phyloP scores from a whole-genome alignment of 1,140 invertebrate genomes.

The Euborellia annulipes region DNA sequence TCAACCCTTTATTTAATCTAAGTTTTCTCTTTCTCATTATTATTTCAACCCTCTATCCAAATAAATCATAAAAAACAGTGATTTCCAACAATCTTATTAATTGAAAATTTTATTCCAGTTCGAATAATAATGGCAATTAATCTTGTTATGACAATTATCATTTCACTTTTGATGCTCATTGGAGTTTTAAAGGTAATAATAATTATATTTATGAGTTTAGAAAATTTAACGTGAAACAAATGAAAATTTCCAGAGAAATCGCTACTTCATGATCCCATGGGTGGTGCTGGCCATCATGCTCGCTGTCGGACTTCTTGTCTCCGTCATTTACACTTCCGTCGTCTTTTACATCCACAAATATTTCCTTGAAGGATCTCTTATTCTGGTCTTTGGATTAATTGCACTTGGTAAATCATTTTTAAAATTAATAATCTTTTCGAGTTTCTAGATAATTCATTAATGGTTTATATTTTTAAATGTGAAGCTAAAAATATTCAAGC shows the following conservation, averaged over 20 bases:
- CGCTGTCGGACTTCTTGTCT: slow-evolving; percentile 51
- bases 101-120: slow-evolving; percentile 40
- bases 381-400: slow-evolving; percentile 43
- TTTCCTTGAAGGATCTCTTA: slow-evolving; percentile 36
- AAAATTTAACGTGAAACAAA: too few species aligned
- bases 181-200: slow-evolving; percentile 49
- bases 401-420: slow-evolving; percentile 33
- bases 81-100: too few species aligned
- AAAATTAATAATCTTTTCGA: too few species aligned
- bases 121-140: slow-evolving; percentile 64
- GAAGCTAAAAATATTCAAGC: too few species aligned
- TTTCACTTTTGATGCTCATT: slow-evolving; percentile 54
- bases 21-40: too few species aligned
- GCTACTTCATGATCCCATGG: slow-evolving; percentile 66
- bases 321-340: slow-evolving; percentile 56
- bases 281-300: slow-evolving; percentile 60
- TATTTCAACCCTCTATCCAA: too few species aligned
- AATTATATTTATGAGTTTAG: slow-evolving; percentile 1
- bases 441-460: too few species aligned
- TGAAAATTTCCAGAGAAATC: slow-evolving; percentile 43
- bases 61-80: too few species aligned
- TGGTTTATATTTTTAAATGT: too few species aligned
- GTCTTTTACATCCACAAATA: slow-evolving; percentile 43
- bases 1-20: too few species aligned
- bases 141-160: slow-evolving; percentile 63